Evolutionary conservation across 2,888 invertebrate species (phyloP), one percentile per base, ranked within the genome.

Genomic region (Linyphia triangularis): DNA sequence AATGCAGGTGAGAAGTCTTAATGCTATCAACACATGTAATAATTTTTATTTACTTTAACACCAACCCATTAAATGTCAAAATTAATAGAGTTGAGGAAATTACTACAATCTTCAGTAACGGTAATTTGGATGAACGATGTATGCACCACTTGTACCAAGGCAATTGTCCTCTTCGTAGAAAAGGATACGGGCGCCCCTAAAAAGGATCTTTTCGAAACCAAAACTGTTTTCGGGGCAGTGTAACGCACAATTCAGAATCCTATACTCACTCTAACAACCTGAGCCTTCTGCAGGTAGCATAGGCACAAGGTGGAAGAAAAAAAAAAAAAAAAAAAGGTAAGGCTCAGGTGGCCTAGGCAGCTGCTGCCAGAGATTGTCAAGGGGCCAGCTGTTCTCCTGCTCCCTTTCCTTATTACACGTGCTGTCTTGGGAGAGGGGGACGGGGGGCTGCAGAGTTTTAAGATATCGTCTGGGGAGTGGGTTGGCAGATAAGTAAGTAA

Each of bases 341-440:
- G 61, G 33, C 43, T 82, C 82, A 82, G 82, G 82, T 82, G 82
- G 51, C 69, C 43, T 16, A 22, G 61, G 40, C 82, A 82, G 82
- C 70, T 82, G 82, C 10, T 16, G 3, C 51, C 33, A 59, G 26
- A 72, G 82, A 82, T 72, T 82, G 61, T 30, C 61, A 51, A n/a
- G 5, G 24, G 59, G 72, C 70, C 79, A 79, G 65, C 79, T 79
- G 79, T 51, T 28, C 30, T 57, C 59, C 33, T 16, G n/a, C 26
- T 51, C 73, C 51, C 51, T 51, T 51, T 51, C 51, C 51, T 57
- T 30, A 22, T 43, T 73, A 51, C 79, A 79, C 79, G 79, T 67
- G 79, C 67, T 67, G 13, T 13, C 16, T 9, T 16, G n/a, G 51
- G 30, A 19, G 43, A 26, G 26, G 26, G 6, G 3, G 19, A 30